Evolutionary conservation across 2,797 vertebrate species (phyloP).

Genomic region (Amazona finschi): DNA sequence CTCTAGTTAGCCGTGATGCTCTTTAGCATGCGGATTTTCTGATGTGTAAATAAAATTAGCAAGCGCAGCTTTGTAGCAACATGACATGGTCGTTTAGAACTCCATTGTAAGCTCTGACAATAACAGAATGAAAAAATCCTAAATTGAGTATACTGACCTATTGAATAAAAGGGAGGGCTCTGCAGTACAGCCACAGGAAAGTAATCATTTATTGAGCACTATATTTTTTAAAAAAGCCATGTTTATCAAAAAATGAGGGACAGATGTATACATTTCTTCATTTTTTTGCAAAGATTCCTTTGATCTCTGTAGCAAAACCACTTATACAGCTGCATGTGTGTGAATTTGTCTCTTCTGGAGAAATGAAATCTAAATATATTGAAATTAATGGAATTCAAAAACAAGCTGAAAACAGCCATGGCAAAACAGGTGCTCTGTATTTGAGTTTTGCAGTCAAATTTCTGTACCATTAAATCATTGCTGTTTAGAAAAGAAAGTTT

Average conservation of each 20-base stretch:
- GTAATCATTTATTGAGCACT: neutral
- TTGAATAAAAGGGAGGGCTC: neutral
- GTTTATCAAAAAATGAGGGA: neutral
- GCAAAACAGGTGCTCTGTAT: neutral
- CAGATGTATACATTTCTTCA: neutral
- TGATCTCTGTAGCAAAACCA: neutral
- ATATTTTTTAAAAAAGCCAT: rapidly evolving
- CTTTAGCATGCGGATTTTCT: neutral
- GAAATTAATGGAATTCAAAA: neutral
- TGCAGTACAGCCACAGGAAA: neutral
- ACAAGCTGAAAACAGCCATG: neutral
- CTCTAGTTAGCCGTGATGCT: neutral
- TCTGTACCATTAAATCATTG: neutral
- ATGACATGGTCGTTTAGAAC: neutral
- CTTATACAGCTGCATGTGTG: neutral
- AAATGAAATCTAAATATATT: neutral
- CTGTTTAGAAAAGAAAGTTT: neutral
- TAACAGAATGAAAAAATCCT: neutral
- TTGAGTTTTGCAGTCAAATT: neutral
- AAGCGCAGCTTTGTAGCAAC: neutral
- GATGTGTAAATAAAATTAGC: neutral
- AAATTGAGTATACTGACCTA: neutral
- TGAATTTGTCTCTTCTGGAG: neutral
- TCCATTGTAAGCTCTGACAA: neutral
- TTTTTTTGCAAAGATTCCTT: neutral